Evolutionary conservation across 2,113 vertebrate species (phyloP).

Genomic region (Oncorhynchus gorbuscha): DNA sequence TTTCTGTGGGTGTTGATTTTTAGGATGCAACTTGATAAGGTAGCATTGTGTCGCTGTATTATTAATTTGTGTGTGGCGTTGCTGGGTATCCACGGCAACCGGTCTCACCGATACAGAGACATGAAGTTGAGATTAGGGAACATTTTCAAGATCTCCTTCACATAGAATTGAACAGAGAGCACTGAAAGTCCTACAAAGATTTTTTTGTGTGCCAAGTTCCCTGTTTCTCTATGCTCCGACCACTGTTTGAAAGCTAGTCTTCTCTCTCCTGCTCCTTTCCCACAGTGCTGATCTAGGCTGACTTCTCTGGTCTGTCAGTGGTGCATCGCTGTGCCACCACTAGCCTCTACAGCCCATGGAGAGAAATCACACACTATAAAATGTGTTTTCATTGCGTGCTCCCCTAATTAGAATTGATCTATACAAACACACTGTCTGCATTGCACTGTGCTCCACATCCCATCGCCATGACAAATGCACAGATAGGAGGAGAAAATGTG

Average conservation of each 20-base stretch:
- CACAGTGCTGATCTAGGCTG: background rate
- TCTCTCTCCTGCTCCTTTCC: background rate
- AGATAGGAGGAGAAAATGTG: background rate
- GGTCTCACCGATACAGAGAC: too few relatives aligned
- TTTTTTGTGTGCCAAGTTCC: background rate
- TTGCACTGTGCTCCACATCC: background rate
- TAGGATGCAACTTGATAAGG: too few relatives aligned
- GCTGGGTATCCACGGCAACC: too few relatives aligned
- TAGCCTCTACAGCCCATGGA: background rate
- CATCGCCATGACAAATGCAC: background rate
- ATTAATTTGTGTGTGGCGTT: too few relatives aligned
- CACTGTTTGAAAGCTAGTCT: background rate
- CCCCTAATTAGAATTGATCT: slow-evolving; percentile 37
- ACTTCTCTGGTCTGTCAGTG: background rate
- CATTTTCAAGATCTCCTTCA: too few relatives aligned
- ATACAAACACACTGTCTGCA: slow-evolving; percentile 4
- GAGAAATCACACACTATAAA: background rate
- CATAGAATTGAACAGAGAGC: too few relatives aligned
- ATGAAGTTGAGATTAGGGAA: too few relatives aligned
- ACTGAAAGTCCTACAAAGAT: too few relatives aligned
- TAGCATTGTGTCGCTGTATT: too few relatives aligned
- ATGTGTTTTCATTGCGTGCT: slow-evolving; percentile 6
- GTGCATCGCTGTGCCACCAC: background rate
- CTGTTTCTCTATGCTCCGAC: too few relatives aligned
- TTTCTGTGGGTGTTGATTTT: too few relatives aligned